Evolutionary conservation across 2,113 vertebrate species (phyloP).

Genomic region (Hystrix brachyura): DNA sequence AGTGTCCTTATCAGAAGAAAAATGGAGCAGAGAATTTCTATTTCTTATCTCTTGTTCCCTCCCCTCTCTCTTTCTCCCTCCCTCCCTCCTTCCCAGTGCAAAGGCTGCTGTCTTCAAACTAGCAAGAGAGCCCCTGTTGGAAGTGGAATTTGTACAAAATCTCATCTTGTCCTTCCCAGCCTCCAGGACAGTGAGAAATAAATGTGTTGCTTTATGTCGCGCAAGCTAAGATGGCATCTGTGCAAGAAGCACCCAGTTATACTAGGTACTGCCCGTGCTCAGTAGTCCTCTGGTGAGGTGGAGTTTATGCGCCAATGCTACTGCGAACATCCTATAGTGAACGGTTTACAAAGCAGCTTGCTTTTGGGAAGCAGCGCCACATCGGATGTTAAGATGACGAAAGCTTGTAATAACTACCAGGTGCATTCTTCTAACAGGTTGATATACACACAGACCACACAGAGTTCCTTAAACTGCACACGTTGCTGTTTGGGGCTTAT

Average conservation of each 20-base stretch:
- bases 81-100: not conserved
- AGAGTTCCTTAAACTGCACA: not conserved
- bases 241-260: not conserved
- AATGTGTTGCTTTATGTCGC: not conserved
- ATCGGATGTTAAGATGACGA: not conserved
- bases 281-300: not conserved
- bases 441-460: not conserved
- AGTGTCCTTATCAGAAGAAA: not conserved
- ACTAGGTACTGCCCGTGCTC: not conserved
- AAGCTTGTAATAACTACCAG: not conserved
- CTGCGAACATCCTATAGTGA: not conserved
- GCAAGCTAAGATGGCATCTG: not conserved
- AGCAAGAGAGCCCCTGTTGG: not conserved
- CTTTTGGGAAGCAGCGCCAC: not conserved
- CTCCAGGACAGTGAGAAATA: not conserved
- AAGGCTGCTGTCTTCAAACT: too few relatives aligned
- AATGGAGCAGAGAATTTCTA: not conserved
- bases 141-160: not conserved
- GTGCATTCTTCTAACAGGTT: not conserved
- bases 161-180: not conserved
- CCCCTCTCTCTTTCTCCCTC: not conserved
- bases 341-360: not conserved
- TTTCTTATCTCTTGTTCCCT: not conserved
- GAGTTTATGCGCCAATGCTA: not conserved
- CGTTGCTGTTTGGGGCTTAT: not conserved